A percentile compares a stretch with the other conserved stretches of the same genome.
phyloP scores from a whole-genome alignment of 2,888 invertebrate genomes.

The Watsonalla binaria region DNA sequence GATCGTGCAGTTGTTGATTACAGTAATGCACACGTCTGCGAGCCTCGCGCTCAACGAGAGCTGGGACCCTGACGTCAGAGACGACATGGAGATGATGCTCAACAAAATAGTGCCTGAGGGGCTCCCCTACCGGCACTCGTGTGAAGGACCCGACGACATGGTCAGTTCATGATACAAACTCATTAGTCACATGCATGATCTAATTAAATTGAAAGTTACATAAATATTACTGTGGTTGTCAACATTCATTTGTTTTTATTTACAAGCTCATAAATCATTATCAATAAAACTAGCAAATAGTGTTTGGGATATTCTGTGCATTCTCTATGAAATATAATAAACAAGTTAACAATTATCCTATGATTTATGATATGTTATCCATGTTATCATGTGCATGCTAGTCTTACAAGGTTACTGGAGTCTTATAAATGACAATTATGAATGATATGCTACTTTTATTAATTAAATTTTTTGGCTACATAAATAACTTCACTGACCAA shows the following conservation, averaged over 20 bases:
- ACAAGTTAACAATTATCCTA: neutral
- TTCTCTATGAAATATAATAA: constrained; percentile 1
- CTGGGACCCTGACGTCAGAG: constrained; percentile 98
- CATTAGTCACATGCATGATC: neutral
- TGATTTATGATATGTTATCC: neutral
- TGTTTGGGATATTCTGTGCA: neutral
- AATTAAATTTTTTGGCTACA: too few relatives aligned
- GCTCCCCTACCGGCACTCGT: constrained; percentile 96
- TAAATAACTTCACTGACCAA: too few relatives aligned
- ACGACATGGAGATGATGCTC: constrained; percentile 99
- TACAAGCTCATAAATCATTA: constrained; percentile 3
- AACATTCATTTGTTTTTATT: constrained; percentile 18
- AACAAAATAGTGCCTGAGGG: constrained; percentile 99
- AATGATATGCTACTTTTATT: constrained; percentile 1
- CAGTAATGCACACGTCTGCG: constrained; percentile 98
- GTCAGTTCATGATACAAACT: constrained; percentile 72
- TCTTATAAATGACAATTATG: constrained; percentile 2
- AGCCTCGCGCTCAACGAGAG: constrained; percentile 98
- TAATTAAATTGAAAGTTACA: neutral
- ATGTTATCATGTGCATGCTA: constrained; percentile 14
- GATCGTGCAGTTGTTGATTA: constrained; percentile 63
- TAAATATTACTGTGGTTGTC: constrained; percentile 5
- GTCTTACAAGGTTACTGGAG: constrained; percentile 9
- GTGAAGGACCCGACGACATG: constrained; percentile 99
- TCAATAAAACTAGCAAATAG: neutral